These are phyloP conservation scores for Pontoporia blainvillei DNA, from an alignment of 2,113 vertebrate species.

Conservation along the genomic window DNA sequence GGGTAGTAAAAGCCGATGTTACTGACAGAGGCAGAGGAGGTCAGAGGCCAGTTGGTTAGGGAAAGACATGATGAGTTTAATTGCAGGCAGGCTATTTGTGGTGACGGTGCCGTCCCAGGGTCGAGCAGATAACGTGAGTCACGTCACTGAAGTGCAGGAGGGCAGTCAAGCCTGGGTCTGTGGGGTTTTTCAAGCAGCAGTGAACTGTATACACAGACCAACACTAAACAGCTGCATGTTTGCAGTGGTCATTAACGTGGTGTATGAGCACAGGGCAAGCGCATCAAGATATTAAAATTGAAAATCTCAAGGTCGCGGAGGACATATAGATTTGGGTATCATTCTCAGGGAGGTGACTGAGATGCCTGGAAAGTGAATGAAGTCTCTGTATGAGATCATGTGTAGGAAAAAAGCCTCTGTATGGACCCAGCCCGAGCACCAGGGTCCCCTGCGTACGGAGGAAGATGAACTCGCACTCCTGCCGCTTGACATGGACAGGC, in stretches of 20 bases:
- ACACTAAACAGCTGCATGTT: neutral
- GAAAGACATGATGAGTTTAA: neutral
- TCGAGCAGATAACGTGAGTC: neutral
- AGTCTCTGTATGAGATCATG: neutral
- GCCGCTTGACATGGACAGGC: neutral
- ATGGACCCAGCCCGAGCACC: neutral
- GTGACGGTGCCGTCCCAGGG: neutral
- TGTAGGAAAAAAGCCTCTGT: neutral
- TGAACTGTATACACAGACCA: neutral
- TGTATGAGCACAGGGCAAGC: neutral
- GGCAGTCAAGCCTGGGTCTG: neutral
- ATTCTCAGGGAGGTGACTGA: neutral
- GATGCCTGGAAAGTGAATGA: neutral
- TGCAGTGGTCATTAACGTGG: neutral
- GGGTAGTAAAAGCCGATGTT: neutral
- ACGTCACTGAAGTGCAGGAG: neutral
- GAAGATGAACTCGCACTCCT: neutral
- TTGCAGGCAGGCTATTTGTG: neutral
- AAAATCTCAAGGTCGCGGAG: neutral
- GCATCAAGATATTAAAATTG: neutral
- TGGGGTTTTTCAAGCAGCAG: neutral
- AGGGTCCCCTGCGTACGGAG: neutral
- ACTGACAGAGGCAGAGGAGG: neutral
- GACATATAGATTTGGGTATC: neutral
- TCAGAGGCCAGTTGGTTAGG: neutral